Evolutionary conservation across 2,113 vertebrate species (phyloP).

Genomic region (Hemichromis elongatus): DNA sequence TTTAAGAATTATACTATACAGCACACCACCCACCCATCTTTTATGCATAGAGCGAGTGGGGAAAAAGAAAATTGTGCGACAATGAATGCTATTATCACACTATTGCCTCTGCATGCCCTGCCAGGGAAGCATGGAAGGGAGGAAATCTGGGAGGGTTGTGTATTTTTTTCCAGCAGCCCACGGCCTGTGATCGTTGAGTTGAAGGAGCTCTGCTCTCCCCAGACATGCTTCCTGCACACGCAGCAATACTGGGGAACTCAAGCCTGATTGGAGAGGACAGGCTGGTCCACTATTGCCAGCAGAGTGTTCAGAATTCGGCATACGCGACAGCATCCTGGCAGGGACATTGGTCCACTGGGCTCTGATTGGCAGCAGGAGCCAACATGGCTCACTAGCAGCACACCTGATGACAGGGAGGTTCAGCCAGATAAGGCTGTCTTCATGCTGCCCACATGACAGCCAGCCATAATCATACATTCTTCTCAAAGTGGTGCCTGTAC

Average conservation of each 20-base stretch:
- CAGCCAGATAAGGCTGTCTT: constrained; percentile 44
- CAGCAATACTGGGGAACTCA: constrained; percentile 51
- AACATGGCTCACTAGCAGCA: constrained; percentile 17
- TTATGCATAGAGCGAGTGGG: background rate
- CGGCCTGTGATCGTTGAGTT: constrained; percentile 28
- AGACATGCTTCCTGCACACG: constrained; percentile 43
- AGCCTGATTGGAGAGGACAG: constrained; percentile 60
- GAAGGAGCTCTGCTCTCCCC: constrained; percentile 39
- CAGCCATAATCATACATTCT: constrained; percentile 25
- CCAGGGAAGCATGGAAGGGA: constrained; percentile 22
- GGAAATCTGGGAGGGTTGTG: constrained; percentile 31
- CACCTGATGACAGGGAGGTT: constrained; percentile 47
- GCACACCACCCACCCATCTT: background rate
- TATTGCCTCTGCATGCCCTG: background rate
- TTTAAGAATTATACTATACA: background rate
- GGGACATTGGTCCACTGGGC: constrained; percentile 26
- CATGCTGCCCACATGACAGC: constrained; percentile 23
- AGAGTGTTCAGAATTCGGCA: constrained; percentile 27
- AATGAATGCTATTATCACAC: background rate
- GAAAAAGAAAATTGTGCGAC: background rate
- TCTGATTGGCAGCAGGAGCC: constrained; percentile 52
- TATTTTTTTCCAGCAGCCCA: background rate
- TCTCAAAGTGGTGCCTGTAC: constrained; percentile 1
- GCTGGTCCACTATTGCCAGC: constrained; percentile 31
- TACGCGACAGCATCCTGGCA: constrained; percentile 29